A percentile compares a stretch with the other conserved stretches of the same genome.
Evolutionary conservation across 2,113 vertebrate genomes (phyloP).

Genomic region (Oxyura jamaicensis): DNA sequence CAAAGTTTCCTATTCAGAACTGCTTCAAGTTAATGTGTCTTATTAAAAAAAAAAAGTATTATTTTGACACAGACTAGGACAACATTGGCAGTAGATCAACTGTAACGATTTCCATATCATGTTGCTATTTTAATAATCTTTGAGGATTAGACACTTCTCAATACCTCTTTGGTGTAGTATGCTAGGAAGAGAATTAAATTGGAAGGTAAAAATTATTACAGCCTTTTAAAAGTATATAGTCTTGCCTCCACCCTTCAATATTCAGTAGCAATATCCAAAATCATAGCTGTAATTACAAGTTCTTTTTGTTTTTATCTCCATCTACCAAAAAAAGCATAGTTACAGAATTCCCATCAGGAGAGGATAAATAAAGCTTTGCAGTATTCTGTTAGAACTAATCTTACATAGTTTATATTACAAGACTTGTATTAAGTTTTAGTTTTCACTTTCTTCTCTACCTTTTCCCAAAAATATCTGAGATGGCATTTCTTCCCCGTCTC

Average conservation of each 20-base stretch:
- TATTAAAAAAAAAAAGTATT: not conserved
- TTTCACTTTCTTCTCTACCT: not conserved
- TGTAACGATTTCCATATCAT: not conserved
- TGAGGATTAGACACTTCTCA: not conserved
- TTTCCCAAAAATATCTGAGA: not conserved
- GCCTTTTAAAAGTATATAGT: not conserved
- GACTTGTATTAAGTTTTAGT: not conserved
- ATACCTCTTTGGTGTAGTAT: not conserved
- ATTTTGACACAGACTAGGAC: not conserved
- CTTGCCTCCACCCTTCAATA: not conserved
- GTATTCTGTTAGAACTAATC: not conserved
- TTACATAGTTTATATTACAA: not conserved
- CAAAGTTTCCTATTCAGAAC: not conserved
- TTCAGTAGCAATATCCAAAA: not conserved
- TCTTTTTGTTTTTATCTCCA: not conserved
- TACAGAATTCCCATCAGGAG: not conserved
- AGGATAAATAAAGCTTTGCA: not conserved
- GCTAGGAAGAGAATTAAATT: not conserved
- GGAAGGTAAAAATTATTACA: not conserved
- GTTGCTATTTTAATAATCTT: not conserved
- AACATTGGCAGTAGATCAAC: not conserved
- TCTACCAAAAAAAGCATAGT: not conserved
- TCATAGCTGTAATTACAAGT: not conserved
- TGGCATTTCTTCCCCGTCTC: not conserved
- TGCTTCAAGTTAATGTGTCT: not conserved